Base-by-base conservation (phyloP, 2,113 vertebrate genomes). In the Phylloscopus trochiloides region DNA sequence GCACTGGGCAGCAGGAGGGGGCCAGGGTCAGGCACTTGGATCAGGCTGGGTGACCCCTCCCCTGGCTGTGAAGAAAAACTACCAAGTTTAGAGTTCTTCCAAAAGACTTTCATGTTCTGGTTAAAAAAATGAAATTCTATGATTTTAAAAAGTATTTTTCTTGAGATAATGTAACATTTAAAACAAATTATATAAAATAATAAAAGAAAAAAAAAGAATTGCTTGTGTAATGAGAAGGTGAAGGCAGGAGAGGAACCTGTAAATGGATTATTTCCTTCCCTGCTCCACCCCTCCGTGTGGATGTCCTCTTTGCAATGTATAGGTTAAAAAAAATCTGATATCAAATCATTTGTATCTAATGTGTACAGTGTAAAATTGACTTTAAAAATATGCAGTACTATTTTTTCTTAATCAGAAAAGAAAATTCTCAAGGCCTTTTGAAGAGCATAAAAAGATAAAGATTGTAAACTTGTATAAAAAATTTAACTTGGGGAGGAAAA, bases 361-460 rank as follows among this genome's bases (percentile, higher is more conserved):
- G 98, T 99, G 98, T 98, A 99, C 98, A 99, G 98, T 99, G 98
- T 99, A 98, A 98, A 98, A 98, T 98, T 97, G 98, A 98, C 98
- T 98, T 99, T 98, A 99, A 98, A 98, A 99, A 98, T 99, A 98
- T 98, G 98, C 98, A 97, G 98, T 98, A 98, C 98, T 99, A 99
- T 99, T 99, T 99, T 99, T 99, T 98, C 99, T 98, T 99, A 99
- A 99, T 99, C 98, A 98, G 99, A 99, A 98, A 97, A 97, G 98
- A 98, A 98, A 98, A 98, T 98, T 98, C 97, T 98, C 98, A 98
- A 98, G 98, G 98, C 98, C 98, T 98, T 98, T 98, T 98, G 98
- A 98, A 98, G 98, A 98, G 97, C 98, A 98, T 98, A 98, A 98
- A 98, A 98, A 98, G 97, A 98, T 96, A 97, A 98, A 98, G 97